Conservation (phyloP, 2,113 vertebrate species). For the Albula goreensis region DNA sequence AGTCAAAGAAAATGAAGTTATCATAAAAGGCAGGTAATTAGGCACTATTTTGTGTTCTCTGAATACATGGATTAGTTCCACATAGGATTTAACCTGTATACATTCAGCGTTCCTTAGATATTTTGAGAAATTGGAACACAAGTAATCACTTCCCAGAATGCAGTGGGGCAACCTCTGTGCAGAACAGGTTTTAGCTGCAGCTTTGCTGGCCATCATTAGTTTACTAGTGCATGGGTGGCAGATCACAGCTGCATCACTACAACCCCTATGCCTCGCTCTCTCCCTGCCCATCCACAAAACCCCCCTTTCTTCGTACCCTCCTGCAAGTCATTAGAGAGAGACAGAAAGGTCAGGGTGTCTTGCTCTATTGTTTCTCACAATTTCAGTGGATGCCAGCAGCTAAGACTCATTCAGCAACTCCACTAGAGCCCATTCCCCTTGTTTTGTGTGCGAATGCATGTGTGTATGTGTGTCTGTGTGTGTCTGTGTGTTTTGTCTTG, state of each 20-base stretch:
- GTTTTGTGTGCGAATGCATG: background rate
- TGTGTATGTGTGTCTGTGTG: constrained; percentile 2
- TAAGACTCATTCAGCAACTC: constrained; percentile 17
- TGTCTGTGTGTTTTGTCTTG: constrained; percentile 19
- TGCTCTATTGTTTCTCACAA: constrained; percentile 23
- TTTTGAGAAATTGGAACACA: background rate
- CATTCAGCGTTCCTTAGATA: background rate
- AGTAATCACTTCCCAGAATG: constrained; percentile 1
- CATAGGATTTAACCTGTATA: background rate
- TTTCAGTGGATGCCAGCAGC: background rate
- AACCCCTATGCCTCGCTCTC: background rate
- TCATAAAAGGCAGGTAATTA: background rate
- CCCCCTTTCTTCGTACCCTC: constrained; percentile 26
- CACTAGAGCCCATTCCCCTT: background rate
- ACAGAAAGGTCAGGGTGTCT: constrained; percentile 43
- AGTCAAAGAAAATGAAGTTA: background rate
- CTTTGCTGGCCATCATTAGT: background rate
- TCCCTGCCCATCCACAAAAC: background rate
- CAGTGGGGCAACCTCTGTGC: background rate
- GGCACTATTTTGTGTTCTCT: background rate
- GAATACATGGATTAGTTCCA: background rate
- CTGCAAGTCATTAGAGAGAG: constrained; percentile 43
- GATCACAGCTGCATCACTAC: background rate
- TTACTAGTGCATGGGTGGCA: background rate
- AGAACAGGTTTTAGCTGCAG: background rate